These are phyloP conservation scores for Echiichthys vipera DNA, from an alignment of 2,797 vertebrate genomes.

Conservation along the genomic window DNA sequence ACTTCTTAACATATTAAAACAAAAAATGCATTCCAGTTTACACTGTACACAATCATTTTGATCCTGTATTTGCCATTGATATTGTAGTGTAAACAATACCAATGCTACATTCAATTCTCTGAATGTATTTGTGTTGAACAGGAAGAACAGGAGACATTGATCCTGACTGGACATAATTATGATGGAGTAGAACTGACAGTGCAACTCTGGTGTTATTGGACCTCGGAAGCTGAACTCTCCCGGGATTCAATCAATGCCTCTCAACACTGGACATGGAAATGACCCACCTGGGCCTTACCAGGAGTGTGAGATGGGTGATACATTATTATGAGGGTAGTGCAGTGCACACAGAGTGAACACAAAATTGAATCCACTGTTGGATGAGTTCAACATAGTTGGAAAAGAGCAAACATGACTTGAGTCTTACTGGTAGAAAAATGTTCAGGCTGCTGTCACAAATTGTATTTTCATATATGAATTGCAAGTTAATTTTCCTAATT, in stretches of 20 bases:
- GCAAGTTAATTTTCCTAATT: constrained; percentile 1
- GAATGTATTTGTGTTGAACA: constrained; percentile 49
- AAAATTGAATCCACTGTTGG: constrained; percentile 7
- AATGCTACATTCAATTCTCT: constrained; percentile 27
- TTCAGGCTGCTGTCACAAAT: background rate
- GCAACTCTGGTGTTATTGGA: constrained; percentile 55
- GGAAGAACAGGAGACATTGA: constrained; percentile 52
- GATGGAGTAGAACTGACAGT: constrained; percentile 51
- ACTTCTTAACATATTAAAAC: too few species aligned
- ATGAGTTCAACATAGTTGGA: background rate
- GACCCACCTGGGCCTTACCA: constrained; percentile 36
- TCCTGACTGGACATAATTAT: constrained; percentile 51
- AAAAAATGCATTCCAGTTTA: background rate
- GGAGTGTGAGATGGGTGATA: constrained; percentile 34
- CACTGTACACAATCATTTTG: constrained; percentile 1
- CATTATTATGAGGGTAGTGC: constrained; percentile 3
- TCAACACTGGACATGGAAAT: constrained; percentile 71
- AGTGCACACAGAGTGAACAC: too few species aligned
- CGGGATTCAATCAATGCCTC: constrained; percentile 72
- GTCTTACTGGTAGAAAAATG: background rate
- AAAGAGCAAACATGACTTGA: background rate
- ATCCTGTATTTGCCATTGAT: constrained; percentile 14
- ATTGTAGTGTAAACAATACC: constrained; percentile 19
- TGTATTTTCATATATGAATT: background rate
- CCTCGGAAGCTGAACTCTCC: constrained; percentile 51